Evolutionary conservation across 2,888 invertebrate species (phyloP), one percentile per base, ranked within the genome.

Genomic region (Amiota communis): DNA sequence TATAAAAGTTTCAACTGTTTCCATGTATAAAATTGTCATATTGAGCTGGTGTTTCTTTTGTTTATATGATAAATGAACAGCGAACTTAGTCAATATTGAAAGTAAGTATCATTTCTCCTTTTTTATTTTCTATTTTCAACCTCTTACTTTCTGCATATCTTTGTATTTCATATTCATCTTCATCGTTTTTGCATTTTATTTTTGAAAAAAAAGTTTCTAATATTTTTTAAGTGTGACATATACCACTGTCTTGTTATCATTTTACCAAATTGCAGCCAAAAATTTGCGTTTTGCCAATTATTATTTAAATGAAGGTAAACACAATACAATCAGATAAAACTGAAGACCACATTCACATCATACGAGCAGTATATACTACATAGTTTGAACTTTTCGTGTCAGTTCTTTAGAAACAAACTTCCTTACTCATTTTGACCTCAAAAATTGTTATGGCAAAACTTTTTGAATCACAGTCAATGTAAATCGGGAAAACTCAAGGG

Each of bases 391-490:
- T 68, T 20, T 0, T 20, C 59, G 20, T 15, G 23, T 51, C 15
- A 53, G 68, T 63, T 64, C 71, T 56, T 56, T 36, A 72, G 72
- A 15, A 64, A n/a, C 64, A 20, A 59, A 17, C 8, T 23, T 20
- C 59, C 20, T 65, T 23, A 23, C 20, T 13, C n/a, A 68, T 70
- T 74, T 74, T 74, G 80, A 78, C 76, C 80, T 36, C 36, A 20
- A 49, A 67, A 80, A 86, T 80, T 83, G 85, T 86, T 84, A 83
- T 83, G 79, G 74, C 57, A 64, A 76, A 83, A 83, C 75, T 78
- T 80, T 81, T 74, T 46, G 10, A 65, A 71, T 49, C 53, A 65
- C 15, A 67, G 47, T 74, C 49, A 65, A 49, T 64, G 64, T 70
- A 73, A 77, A 77, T 8, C 8, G 17, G 15, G 46, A 6, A 36